Conservation (phyloP, 2,888 invertebrate genomes). For the Micoletzkya japonica region DNA sequence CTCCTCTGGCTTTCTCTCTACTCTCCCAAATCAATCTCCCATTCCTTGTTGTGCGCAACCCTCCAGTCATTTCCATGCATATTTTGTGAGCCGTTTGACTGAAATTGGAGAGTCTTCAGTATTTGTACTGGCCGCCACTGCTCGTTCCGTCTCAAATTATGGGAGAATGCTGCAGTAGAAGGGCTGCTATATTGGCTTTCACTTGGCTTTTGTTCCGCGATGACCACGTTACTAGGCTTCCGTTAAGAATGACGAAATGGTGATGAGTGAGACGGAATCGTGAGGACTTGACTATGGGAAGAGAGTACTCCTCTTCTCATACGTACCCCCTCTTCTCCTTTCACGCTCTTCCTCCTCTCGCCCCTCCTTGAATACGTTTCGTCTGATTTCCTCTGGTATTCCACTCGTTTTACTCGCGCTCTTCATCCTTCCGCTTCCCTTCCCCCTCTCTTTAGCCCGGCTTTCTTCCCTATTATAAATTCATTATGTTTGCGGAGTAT, state of each 20-base stretch:
- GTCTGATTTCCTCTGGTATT: not conserved
- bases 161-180: too few species aligned
- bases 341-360: slow-evolving; percentile 6
- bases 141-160: too few species aligned
- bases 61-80: too few species aligned
- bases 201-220: too few species aligned
- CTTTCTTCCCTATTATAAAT: not conserved
- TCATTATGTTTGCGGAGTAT: not conserved
- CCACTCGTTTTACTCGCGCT: not conserved
- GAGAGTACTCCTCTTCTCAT: not conserved
- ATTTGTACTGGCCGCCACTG: too few species aligned
- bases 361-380: too few species aligned
- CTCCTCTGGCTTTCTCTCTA: too few species aligned
- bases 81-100: too few species aligned
- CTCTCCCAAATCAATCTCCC: too few species aligned
- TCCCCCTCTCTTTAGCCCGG: not conserved
- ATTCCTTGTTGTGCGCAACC: too few species aligned
- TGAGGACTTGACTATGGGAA: not conserved
- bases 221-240: not conserved
- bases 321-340: not conserved
- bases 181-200: too few species aligned
- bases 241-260: not conserved
- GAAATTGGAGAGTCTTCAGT: too few species aligned
- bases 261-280: not conserved
- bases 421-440: not conserved